phyloP scores from a whole-genome alignment of 2,888 invertebrate genomes.

The Hyalella azteca region DNA sequence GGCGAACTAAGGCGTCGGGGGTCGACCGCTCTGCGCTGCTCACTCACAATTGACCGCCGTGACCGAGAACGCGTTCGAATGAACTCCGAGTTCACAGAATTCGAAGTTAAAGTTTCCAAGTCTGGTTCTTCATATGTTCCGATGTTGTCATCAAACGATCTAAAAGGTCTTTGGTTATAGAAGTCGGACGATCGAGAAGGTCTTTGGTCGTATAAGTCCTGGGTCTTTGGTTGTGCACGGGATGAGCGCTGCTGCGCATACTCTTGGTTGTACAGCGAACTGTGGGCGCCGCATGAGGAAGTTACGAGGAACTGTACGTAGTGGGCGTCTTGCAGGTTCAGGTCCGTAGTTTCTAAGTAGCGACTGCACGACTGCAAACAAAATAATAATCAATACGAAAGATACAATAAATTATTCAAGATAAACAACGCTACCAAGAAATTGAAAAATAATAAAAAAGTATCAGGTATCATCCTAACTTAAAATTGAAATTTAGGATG shows the following conservation, averaged over 20 bases:
- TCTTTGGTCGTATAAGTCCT: neutral
- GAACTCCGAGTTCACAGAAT: neutral
- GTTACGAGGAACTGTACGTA: slow-evolving; percentile 64
- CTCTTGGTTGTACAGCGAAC: neutral
- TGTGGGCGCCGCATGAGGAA: slow-evolving; percentile 62
- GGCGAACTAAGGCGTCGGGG: neutral
- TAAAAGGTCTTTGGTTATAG: neutral
- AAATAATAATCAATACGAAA: too few relatives aligned
- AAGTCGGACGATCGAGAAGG: too few relatives aligned
- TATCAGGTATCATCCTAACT: too few relatives aligned
- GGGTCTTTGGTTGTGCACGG: neutral
- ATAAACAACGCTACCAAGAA: too few relatives aligned
- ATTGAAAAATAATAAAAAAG: too few relatives aligned
- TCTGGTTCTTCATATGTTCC: slow-evolving; percentile 3
- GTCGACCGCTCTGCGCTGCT: neutral
- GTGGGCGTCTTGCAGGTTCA: slow-evolving; percentile 62
- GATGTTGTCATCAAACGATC: neutral
- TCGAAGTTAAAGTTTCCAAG: neutral
- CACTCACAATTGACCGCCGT: neutral
- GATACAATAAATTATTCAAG: too few relatives aligned
- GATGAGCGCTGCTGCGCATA: neutral
- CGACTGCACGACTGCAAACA: slow-evolving; percentile 63
- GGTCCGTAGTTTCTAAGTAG: slow-evolving; percentile 61
- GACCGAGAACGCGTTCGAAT: neutral
- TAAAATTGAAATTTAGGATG: too few relatives aligned